phyloP scores from a whole-genome alignment of 2,888 invertebrate genomes.

The Napeogenes inachia region DNA sequence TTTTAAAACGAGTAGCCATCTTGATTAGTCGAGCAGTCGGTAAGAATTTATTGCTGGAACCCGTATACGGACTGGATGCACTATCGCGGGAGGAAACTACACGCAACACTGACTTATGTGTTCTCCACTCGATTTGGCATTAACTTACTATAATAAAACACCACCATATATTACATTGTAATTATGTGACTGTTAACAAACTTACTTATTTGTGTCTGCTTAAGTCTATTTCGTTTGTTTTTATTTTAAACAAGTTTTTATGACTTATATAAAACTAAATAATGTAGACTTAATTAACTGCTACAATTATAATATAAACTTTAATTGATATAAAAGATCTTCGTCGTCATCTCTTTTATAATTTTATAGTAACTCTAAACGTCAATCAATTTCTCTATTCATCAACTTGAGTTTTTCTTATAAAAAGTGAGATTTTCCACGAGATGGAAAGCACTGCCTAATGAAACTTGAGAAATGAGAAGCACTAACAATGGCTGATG shows the following conservation, averaged over 20 bases:
- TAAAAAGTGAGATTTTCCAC: conserved; percentile 7
- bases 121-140: conserved; percentile 1
- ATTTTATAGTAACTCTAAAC: conserved; percentile 5
- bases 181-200: no score
- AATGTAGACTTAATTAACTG: no score
- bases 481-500: no score
- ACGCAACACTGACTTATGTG: conserved; percentile 6
- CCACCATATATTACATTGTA: neutral
- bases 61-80: conserved; percentile 15
- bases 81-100: conserved; percentile 7
- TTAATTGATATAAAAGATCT: neutral
- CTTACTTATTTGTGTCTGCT: no score
- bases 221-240: no score
- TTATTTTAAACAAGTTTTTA: no score
- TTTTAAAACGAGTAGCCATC: conserved; percentile 30
- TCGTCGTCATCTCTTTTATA: neutral
- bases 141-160: neutral
- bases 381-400: conserved; percentile 2
- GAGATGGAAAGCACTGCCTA: conserved; percentile 7
- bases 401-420: conserved; percentile 1
- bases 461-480: neutral
- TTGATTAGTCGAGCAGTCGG: conserved; percentile 23
- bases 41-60: conserved; percentile 26
- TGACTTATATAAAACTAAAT: no score
- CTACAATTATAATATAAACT: neutral